Conservation (phyloP, 2,888 invertebrate genomes). For the Yponomeuta sedellus region DNA sequence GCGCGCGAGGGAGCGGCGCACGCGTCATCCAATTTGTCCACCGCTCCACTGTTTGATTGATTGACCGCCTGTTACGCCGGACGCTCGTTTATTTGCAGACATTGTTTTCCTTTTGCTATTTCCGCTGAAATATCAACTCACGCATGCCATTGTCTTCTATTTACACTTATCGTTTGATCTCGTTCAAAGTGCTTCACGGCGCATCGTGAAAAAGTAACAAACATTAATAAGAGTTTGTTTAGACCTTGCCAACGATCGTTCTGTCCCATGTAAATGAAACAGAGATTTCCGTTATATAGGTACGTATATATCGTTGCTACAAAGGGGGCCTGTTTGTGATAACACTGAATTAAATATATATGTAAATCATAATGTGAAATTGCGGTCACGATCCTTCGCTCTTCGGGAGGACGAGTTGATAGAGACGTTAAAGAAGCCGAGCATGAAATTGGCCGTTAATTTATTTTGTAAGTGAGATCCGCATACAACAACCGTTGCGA, state of each 20-base stretch:
- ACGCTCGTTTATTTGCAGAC: conserved; percentile 49
- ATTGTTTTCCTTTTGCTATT: conserved; percentile 46
- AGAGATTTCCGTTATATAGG: not conserved
- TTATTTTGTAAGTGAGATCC: not conserved
- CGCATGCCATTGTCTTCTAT: not conserved
- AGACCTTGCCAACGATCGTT: not conserved
- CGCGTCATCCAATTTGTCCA: conserved; percentile 55
- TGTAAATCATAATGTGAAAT: conserved; percentile 7
- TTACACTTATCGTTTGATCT: not conserved
- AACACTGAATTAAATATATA: not conserved
- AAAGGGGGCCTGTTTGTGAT: conserved; percentile 6
- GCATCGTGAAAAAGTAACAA: not conserved
- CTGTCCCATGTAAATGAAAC: not conserved
- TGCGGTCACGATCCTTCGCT: conserved; percentile 11
- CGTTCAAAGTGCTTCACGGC: not conserved
- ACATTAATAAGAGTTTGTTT: not conserved
- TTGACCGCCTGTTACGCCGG: conserved; percentile 62
- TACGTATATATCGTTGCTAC: not conserved
- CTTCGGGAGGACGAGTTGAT: conserved; percentile 1
- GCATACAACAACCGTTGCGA: not conserved
- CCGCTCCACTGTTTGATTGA: conserved; percentile 53
- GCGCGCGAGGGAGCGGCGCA: conserved; percentile 48
- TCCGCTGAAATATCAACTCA: conserved; percentile 26
- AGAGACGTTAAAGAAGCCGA: conserved; percentile 8
- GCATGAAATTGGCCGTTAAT: conserved; percentile 16